These are phyloP conservation scores for Caenorhabditis brenneri DNA, from an alignment of 1,140 invertebrate genomes.

Conservation along the genomic window DNA sequence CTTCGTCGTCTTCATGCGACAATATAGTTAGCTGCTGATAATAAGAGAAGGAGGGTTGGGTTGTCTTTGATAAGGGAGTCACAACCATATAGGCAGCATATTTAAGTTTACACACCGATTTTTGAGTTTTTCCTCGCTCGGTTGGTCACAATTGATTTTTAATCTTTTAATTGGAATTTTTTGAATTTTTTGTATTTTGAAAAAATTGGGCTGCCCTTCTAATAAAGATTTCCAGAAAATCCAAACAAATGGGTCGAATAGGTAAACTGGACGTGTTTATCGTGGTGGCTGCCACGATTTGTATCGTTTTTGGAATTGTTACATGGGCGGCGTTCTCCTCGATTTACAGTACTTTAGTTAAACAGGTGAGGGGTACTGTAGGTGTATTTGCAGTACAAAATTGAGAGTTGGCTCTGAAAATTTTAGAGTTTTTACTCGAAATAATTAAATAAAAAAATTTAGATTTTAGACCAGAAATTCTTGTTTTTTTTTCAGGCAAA, in stretches of 20 bases:
- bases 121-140: not conserved
- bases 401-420: not conserved
- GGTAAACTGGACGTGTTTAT: not conserved
- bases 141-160: not conserved
- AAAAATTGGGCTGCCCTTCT: no score
- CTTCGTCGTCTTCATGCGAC: not conserved
- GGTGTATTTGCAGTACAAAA: not conserved
- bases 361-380: no score
- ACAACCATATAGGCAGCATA: constrained; percentile 35
- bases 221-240: not conserved
- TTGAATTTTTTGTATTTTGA: no score
- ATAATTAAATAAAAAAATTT: not conserved
- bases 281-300: not conserved
- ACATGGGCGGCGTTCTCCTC: constrained; percentile 27
- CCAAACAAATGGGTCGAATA: not conserved
- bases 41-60: no score
- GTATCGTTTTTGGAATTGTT: constrained; percentile 38
- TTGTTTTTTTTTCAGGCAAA: no score
- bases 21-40: constrained; percentile 36
- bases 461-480: no score
- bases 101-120: not conserved
- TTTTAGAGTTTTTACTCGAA: not conserved
- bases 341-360: constrained; percentile 25
- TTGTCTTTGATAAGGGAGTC: no score
- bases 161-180: no score